These are phyloP conservation scores for Vidua macroura DNA, from an alignment of 2,113 vertebrate species.

Conservation along the genomic window DNA sequence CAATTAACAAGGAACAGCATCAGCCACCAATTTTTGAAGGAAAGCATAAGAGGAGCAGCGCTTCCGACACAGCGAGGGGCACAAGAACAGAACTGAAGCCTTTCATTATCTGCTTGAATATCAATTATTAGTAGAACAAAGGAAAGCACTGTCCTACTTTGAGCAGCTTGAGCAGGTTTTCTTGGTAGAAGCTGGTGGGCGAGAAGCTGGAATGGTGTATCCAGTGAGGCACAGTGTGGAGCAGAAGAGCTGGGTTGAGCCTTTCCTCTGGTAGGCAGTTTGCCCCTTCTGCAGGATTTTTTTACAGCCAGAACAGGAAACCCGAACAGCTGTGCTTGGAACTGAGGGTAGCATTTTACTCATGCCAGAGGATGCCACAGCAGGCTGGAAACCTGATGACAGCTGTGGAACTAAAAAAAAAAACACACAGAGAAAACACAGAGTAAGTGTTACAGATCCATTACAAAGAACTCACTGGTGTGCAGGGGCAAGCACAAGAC, in stretches of 20 bases:
- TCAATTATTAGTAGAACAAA: not conserved
- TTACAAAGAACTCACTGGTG: not conserved
- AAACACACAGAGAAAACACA: not conserved
- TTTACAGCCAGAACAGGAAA: constrained; percentile 91
- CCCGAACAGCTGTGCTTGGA: constrained; percentile 76
- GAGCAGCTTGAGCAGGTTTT: constrained; percentile 90
- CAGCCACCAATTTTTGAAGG: not conserved
- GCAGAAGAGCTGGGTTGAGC: constrained; percentile 92
- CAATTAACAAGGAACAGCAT: not conserved
- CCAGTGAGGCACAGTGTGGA: constrained; percentile 93
- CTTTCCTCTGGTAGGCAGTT: constrained; percentile 96
- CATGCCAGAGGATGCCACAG: constrained; percentile 73
- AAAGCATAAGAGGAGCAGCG: not conserved
- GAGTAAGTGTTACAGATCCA: not conserved
- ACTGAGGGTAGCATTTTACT: constrained; percentile 78
- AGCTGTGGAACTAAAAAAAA: constrained; percentile 76
- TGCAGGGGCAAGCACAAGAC: not conserved
- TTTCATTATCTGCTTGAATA: not conserved
- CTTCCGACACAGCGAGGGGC: not conserved
- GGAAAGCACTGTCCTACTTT: constrained; percentile 80
- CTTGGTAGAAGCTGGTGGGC: constrained; percentile 68
- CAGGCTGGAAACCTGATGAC: constrained; percentile 79
- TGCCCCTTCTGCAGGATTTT: constrained; percentile 92
- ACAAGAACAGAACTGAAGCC: not conserved
- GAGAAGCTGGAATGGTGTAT: constrained; percentile 80